Conservation (phyloP, 2,888 invertebrate genomes). For the Hydropsyche betteni region DNA sequence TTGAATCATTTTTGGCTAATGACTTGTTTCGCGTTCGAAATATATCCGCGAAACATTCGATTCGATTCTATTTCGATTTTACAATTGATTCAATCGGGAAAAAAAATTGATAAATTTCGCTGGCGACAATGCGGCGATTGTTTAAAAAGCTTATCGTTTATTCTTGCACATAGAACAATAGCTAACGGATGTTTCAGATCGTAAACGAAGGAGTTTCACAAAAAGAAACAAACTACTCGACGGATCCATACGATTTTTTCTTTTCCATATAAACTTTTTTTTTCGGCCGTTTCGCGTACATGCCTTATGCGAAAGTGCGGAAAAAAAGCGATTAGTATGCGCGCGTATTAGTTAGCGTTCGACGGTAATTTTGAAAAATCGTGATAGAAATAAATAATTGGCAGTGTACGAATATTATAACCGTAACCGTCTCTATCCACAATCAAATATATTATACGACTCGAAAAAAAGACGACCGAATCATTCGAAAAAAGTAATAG, state of each 20-base stretch:
- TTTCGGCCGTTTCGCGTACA: too few species aligned
- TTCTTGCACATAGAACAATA: slow-evolving; percentile 5
- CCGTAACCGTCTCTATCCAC: slow-evolving; percentile 11
- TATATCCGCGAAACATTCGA: too few species aligned
- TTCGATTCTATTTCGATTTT: too few species aligned
- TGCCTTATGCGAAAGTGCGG: not conserved
- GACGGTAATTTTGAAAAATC: slow-evolving; percentile 9
- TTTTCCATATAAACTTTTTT: not conserved
- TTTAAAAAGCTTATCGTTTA: slow-evolving; percentile 8
- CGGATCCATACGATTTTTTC: not conserved
- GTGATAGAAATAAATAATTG: slow-evolving; percentile 24
- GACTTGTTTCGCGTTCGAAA: too few species aligned
- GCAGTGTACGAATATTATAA: slow-evolving; percentile 11
- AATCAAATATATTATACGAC: slow-evolving; percentile 1
- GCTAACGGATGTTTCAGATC: slow-evolving; percentile 15
- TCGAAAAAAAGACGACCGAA: not conserved
- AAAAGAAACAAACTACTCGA: not conserved
- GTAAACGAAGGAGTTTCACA: slow-evolving; percentile 3
- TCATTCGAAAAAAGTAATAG: not conserved
- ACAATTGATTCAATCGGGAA: too few species aligned
- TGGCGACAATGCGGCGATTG: not conserved
- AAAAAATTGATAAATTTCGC: too few species aligned
- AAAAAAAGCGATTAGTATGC: slow-evolving; percentile 15
- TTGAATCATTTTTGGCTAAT: too few species aligned
- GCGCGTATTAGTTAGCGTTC: slow-evolving; percentile 19